These are phyloP conservation scores for Ormyrus rosae DNA, from an alignment of 2,888 invertebrate genomes.

Conservation along the genomic window DNA sequence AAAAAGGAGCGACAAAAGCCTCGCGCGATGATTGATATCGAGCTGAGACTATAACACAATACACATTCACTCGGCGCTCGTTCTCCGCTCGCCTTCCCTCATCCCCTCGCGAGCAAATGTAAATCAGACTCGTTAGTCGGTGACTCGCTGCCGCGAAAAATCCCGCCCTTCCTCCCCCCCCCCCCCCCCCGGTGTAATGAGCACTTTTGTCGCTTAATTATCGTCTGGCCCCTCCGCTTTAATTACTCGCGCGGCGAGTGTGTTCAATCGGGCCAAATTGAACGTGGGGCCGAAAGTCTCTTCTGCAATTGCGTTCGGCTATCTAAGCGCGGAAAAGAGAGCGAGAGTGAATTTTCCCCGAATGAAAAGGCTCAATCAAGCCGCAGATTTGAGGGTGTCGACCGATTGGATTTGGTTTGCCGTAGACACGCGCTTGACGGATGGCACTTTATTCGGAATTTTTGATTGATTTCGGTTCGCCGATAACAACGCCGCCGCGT, in stretches of 20 bases:
- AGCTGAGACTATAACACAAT: slow-evolving; percentile 1
- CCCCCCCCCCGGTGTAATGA: slow-evolving; percentile 36
- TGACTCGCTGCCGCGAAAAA: slow-evolving; percentile 7
- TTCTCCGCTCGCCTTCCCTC: background rate
- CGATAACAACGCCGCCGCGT: background rate
- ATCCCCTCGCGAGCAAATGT: slow-evolving; percentile 22
- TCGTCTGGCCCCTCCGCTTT: slow-evolving; percentile 17
- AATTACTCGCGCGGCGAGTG: slow-evolving; percentile 12
- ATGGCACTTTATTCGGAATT: slow-evolving; percentile 13
- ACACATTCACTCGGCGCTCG: slow-evolving; percentile 18
- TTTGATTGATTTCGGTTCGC: slow-evolving; percentile 3
- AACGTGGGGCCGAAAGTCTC: too few relatives aligned
- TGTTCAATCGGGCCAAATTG: slow-evolving; percentile 22
- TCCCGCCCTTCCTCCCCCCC: background rate
- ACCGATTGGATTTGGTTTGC: slow-evolving; percentile 33
- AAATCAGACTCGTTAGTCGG: slow-evolving; percentile 49
- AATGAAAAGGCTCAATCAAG: slow-evolving; percentile 50
- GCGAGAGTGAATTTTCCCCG: slow-evolving; percentile 24
- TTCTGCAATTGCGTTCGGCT: too few relatives aligned
- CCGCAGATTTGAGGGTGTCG: background rate
- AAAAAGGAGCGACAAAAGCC: too few relatives aligned
- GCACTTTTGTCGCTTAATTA: slow-evolving; percentile 49
- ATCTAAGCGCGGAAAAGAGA: background rate
- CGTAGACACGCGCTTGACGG: background rate
- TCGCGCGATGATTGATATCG: too few relatives aligned